Base-by-base conservation (phyloP, 35 echinoderm and acorn worm species). In the Nesometra sesokonis region DNA sequence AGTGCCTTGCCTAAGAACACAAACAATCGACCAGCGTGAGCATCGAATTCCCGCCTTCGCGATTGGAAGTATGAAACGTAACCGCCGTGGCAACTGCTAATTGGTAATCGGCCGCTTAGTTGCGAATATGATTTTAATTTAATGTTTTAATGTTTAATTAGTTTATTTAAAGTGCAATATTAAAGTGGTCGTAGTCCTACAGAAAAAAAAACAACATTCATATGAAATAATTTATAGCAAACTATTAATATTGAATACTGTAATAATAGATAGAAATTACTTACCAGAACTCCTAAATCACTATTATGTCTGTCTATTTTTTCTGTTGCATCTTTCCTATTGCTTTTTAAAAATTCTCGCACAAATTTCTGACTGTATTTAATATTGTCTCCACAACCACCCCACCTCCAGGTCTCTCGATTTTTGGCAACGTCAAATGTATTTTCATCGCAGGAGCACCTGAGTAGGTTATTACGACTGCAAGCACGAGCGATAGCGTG, bases 311-410 rank as follows among this genome's bases (percentile, higher is more conserved):
- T 93, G 79, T 98, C 90, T 35, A 98, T 76, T 47, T 86, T 89
- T 37, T 84, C 85, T 82, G 84, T 84, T 0, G 89, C 85, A 86
- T 94, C 95, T 32, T 83, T 84, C 29, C 77, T 85, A 15, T 57
- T 76, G 29, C 77, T 79, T 37, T 78, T 88, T 1, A 98, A 82
- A 47, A 98, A 98, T 27, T 89, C 82, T 78, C 93, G 91, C 23
- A 98, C 89, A 81, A 98, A 98, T 40, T 85, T 91, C 77, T 91
- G 92, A 52, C 95, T 98, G 80, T 92, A 98, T 37, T 88, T 91
- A 17, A 94, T 84, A 36, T 98, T 98, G 57, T 98, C 92, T 0
- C 95, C 95, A 47, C 95, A 98, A 8, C 95, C 95, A 32, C 95
- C 95, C 95, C 95, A 98, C 67, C 83, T 91, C 95, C 95, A 98